Conservation (phyloP, 2,888 invertebrate species). For the Nipponacmea schrenckii region DNA sequence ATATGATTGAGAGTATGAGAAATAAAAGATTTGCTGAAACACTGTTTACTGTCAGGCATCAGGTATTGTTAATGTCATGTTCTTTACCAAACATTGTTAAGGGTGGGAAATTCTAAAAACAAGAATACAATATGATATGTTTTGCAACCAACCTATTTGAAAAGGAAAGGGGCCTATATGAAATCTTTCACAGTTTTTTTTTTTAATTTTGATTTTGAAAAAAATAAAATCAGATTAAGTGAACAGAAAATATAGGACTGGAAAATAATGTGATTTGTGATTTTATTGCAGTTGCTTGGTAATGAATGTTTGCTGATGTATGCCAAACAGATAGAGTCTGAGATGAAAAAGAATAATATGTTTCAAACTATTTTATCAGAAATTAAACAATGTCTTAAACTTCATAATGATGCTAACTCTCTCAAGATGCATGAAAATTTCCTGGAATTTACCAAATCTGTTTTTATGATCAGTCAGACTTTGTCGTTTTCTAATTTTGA, state of each 20-base stretch:
- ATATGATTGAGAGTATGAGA: slow-evolving; percentile 19
- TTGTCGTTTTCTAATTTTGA: slow-evolving; percentile 24
- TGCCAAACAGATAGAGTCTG: slow-evolving; percentile 16
- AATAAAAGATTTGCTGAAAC: slow-evolving; percentile 20
- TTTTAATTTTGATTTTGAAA: background rate
- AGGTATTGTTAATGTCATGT: slow-evolving; percentile 20
- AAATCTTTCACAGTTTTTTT: background rate
- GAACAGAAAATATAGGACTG: no score
- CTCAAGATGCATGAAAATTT: slow-evolving; percentile 27
- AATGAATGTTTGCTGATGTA: slow-evolving; percentile 31
- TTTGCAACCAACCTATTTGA: background rate
- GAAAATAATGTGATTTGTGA: background rate
- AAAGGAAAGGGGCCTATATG: background rate
- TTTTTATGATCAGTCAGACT: slow-evolving; percentile 27
- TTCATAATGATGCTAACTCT: slow-evolving; percentile 20
- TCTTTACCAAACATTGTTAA: slow-evolving; percentile 4
- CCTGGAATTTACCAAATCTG: slow-evolving; percentile 26
- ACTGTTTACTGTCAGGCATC: slow-evolving; percentile 23
- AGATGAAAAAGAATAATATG: slow-evolving; percentile 13
- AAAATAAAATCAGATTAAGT: no score
- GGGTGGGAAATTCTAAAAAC: slow-evolving; percentile 15
- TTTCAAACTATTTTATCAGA: slow-evolving; percentile 22
- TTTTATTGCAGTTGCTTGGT: slow-evolving; percentile 23
- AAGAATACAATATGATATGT: no score
- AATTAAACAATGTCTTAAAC: slow-evolving; percentile 22